Evolutionary conservation across 2,797 vertebrate species (phyloP).

Genomic region (Ambastaia sidthimunki): DNA sequence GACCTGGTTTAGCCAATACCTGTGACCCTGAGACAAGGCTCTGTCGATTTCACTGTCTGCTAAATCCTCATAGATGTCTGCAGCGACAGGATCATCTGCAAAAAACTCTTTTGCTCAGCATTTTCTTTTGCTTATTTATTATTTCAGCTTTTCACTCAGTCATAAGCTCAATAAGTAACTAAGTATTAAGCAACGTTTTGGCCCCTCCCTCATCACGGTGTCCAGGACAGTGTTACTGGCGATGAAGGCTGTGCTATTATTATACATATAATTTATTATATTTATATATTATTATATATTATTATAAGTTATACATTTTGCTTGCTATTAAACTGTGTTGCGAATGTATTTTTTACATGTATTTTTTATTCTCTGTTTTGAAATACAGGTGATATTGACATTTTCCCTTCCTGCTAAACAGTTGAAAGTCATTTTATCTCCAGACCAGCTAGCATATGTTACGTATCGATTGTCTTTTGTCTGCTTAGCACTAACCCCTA

Average conservation of each 20-base stretch:
- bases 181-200: too few species aligned
- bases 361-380: conserved; percentile 57
- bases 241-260: not conserved
- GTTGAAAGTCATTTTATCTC: conserved; percentile 50
- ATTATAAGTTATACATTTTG: too few species aligned
- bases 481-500: conserved; percentile 48
- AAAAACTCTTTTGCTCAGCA: not conserved
- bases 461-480: conserved; percentile 54
- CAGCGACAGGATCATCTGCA: not conserved
- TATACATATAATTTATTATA: too few species aligned
- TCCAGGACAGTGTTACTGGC: too few species aligned
- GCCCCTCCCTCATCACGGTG: too few species aligned
- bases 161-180: too few species aligned
- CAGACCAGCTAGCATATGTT: conserved; percentile 33
- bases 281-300: too few species aligned
- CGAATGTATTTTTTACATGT: conserved; percentile 12
- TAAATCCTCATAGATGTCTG: conserved; percentile 9
- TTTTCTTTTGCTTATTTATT: conserved; percentile 13
- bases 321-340: not conserved
- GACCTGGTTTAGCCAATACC: not conserved
- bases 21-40: conserved; percentile 22
- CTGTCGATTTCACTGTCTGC: not conserved
- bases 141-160: not conserved
- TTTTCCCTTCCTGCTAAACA: conserved; percentile 59
- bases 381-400: conserved; percentile 54